Evolutionary conservation across 2,888 invertebrate genomes (phyloP).

Genomic region (Caenorhabditis sinica): DNA sequence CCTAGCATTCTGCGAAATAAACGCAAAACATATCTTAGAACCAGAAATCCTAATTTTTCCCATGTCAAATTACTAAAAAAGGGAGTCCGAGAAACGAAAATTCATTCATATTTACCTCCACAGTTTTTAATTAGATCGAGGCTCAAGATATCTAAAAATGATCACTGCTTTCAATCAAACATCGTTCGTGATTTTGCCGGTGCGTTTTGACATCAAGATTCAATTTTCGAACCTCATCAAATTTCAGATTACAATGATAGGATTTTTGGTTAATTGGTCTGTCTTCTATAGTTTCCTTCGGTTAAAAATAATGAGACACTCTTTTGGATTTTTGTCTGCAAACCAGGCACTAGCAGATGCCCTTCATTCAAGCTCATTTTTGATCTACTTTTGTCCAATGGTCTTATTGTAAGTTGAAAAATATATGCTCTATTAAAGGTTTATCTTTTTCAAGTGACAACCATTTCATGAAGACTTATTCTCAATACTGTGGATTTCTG

Average conservation of each 20-base stretch:
- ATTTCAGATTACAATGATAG: constrained; percentile 48
- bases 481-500: constrained; percentile 39
- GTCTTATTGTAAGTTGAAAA: constrained; percentile 10
- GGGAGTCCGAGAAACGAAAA: background rate
- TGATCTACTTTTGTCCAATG: constrained; percentile 56
- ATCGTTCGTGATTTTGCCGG: background rate
- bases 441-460: constrained; percentile 48
- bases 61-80: too few species aligned
- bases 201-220: background rate
- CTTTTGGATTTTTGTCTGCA: constrained; percentile 64
- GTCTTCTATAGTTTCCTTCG: constrained; percentile 56
- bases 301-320: constrained; percentile 51
- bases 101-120: background rate
- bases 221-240: background rate
- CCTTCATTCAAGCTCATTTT: constrained; percentile 49
- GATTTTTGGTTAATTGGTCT: constrained; percentile 57
- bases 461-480: constrained; percentile 28
- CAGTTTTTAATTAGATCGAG: background rate
- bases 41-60: too few species aligned
- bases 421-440: too few species aligned
- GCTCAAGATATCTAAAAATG: background rate
- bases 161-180: background rate
- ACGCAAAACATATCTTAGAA: too few species aligned
- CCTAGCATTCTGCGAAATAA: too few species aligned
- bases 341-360: constrained; percentile 64